phyloP scores from a whole-genome alignment of 2,888 invertebrate genomes.

The Sympetrum striolatum region DNA sequence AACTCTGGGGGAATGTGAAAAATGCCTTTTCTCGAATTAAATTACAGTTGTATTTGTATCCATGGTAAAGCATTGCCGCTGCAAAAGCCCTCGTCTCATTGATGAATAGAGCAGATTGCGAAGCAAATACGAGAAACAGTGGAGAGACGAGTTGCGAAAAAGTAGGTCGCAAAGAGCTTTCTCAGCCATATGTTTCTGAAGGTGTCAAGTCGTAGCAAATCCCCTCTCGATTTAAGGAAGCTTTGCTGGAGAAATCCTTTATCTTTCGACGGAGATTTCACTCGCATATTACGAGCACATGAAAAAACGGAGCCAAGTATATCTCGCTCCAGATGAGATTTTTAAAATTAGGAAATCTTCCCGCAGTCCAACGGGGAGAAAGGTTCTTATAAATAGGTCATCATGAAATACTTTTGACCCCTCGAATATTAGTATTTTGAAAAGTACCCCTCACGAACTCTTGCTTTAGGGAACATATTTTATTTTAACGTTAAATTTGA shows the following conservation, averaged over 20 bases:
- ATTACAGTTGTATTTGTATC: not conserved
- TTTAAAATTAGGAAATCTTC: too few species aligned
- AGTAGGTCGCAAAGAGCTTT: not conserved
- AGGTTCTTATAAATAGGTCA: too few species aligned
- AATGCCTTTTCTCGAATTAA: not conserved
- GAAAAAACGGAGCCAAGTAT: too few species aligned
- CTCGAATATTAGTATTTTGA: too few species aligned
- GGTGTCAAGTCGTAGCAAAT: not conserved
- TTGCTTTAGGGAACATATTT: too few species aligned
- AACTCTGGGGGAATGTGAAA: not conserved
- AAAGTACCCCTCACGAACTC: too few species aligned
- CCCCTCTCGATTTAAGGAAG: not conserved
- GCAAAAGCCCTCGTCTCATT: not conserved
- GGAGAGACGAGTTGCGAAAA: not conserved
- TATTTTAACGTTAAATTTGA: too few species aligned
- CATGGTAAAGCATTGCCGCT: not conserved
- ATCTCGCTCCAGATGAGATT: too few species aligned
- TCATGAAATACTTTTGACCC: too few species aligned
- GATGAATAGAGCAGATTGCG: not conserved
- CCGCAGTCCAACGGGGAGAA: too few species aligned
- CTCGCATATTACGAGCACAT: too few species aligned
- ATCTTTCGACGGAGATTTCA: not conserved
- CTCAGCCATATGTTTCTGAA: not conserved
- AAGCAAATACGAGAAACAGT: not conserved
- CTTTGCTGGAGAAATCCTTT: not conserved